Percentiles rank a stretch among this genome's conserved stretches.
These are phyloP conservation scores for Pyxicephalus adspersus DNA, from an alignment of 2,113 vertebrate species.

Conservation along the genomic window DNA sequence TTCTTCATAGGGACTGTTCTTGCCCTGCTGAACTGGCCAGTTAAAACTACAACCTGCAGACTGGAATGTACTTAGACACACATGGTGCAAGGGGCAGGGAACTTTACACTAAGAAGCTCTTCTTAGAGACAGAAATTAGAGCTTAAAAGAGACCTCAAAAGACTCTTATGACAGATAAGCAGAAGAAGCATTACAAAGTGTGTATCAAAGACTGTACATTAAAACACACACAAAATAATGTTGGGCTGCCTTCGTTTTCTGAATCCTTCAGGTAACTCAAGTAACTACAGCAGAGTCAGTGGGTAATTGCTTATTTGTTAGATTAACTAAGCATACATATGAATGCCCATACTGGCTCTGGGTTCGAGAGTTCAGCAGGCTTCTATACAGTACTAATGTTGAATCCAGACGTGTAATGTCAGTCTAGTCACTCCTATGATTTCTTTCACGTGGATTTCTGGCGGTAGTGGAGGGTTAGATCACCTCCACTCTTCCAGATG, in stretches of 20 bases:
- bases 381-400: constrained; percentile 72
- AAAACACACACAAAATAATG: constrained; percentile 57
- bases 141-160: background rate
- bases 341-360: constrained; percentile 67
- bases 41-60: constrained; percentile 27
- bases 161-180: constrained; percentile 53
- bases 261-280: constrained; percentile 66
- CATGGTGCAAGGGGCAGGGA: background rate
- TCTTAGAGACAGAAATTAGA: background rate
- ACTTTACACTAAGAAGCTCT: background rate
- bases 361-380: constrained; percentile 68
- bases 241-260: constrained; percentile 59
- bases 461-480: constrained; percentile 96
- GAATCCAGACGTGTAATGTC: constrained; percentile 70
- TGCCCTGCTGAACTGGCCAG: too few species aligned
- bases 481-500: constrained; percentile 98
- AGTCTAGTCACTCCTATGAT: constrained; percentile 44
- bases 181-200: constrained; percentile 67
- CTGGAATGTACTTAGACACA: constrained; percentile 24
- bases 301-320: constrained; percentile 71
- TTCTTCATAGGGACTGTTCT: too few species aligned
- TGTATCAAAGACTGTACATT: constrained; percentile 69
- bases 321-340: constrained; percentile 66
- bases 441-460: constrained; percentile 82
- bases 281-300: constrained; percentile 65